Conservation (phyloP, 1,140 invertebrate species). For the Ooceraea biroi region DNA sequence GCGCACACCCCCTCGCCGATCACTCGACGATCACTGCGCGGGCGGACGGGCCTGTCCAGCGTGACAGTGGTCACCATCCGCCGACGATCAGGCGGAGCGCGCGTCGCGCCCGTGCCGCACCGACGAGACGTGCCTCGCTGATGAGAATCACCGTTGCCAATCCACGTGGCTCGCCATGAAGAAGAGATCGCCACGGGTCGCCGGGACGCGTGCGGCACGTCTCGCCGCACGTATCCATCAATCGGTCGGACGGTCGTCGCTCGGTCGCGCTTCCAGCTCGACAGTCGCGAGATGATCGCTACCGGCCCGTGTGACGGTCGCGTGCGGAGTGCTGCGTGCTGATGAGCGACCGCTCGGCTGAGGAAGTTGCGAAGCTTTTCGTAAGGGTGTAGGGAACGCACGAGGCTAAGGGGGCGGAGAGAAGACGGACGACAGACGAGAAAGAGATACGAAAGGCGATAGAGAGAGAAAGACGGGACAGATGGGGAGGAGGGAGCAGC, state of each 20-base stretch:
- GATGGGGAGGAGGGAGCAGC: conserved; percentile 46
- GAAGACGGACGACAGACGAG: not conserved
- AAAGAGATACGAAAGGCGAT: not conserved
- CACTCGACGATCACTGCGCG: conserved; percentile 5
- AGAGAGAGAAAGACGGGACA: conserved; percentile 45
- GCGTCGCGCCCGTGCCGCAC: conserved; percentile 27
- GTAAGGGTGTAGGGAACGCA: conserved; percentile 29
- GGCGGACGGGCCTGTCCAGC: conserved; percentile 8
- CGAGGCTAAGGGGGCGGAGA: conserved; percentile 46
- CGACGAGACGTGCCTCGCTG: conserved; percentile 5
- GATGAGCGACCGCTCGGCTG: conserved; percentile 4
- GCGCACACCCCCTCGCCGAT: conserved; percentile 16
- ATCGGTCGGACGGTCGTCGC: conserved; percentile 9
- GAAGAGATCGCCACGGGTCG: conserved; percentile 14
- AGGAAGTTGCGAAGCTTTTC: conserved; percentile 60
- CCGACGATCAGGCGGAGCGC: conserved; percentile 58
- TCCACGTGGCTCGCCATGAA: conserved; percentile 70
- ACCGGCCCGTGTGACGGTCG: not conserved
- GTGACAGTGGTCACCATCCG: conserved; percentile 13
- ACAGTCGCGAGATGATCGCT: conserved; percentile 1
- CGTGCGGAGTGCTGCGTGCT: conserved; percentile 29
- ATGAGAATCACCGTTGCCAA: conserved; percentile 62
- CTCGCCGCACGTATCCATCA: conserved; percentile 41
- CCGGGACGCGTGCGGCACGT: conserved; percentile 20
- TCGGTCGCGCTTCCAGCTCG: not conserved